Conservation (phyloP, 2,797 vertebrate genomes). For the Sus cebifrons region DNA sequence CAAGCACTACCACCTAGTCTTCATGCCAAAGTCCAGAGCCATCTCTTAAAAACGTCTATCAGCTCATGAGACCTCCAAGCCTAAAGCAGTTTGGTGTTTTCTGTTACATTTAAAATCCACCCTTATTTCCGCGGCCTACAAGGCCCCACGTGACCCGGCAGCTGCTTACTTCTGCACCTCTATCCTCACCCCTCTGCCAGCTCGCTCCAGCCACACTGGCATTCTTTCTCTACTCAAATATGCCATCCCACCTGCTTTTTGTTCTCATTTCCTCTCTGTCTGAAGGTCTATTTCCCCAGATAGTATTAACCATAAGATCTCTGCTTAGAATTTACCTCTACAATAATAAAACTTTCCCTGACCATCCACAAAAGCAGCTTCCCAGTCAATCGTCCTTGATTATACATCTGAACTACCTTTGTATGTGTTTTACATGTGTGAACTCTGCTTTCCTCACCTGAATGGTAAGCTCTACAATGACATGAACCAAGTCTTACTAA, state of each 20-base stretch:
- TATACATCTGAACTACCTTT: background rate
- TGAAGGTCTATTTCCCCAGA: background rate
- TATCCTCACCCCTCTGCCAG: background rate
- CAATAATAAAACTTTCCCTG: background rate
- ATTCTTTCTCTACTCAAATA: background rate
- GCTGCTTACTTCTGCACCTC: background rate
- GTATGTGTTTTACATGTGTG: background rate
- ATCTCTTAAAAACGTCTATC: background rate
- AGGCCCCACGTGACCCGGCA: background rate
- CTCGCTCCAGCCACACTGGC: background rate
- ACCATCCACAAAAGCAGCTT: background rate
- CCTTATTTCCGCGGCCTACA: background rate
- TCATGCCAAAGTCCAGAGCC: background rate
- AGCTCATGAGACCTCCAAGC: background rate
- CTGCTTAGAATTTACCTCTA: constrained; percentile 4
- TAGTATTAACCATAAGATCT: background rate
- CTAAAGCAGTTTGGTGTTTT: background rate
- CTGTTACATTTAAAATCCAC: background rate
- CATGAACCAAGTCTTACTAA: background rate
- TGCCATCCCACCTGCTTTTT: background rate
- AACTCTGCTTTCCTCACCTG: constrained; percentile 1
- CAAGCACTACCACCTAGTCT: background rate
- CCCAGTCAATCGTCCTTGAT: background rate
- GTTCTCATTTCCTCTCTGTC: background rate
- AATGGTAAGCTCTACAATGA: background rate